Evolutionary conservation across 2,113 vertebrate species (phyloP).

Genomic region (Onychostruthus taczanowskii): DNA sequence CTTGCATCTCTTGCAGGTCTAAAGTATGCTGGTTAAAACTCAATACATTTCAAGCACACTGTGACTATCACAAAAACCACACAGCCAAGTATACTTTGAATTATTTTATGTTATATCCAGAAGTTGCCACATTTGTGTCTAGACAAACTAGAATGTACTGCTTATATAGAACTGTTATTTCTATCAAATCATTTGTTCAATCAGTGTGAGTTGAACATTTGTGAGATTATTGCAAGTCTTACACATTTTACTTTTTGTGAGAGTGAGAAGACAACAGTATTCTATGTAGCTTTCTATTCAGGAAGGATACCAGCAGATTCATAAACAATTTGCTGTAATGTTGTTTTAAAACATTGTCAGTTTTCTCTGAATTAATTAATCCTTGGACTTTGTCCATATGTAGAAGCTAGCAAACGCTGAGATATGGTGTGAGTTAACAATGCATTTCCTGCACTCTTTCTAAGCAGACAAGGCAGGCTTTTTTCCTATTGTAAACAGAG

Average conservation of each 20-base stretch:
- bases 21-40: conserved; percentile 40
- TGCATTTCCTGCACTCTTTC: not conserved
- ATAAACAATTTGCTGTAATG: conserved; percentile 41
- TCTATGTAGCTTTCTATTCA: conserved; percentile 53
- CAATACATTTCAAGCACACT: conserved; percentile 44
- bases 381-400: not conserved
- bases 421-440: not conserved
- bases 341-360: conserved; percentile 59
- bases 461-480: not conserved
- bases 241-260: conserved; percentile 32
- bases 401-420: not conserved
- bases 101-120: not conserved
- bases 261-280: conserved; percentile 16
- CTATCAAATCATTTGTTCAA: conserved; percentile 36
- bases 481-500: not conserved
- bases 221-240: conserved; percentile 27
- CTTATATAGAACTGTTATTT: conserved; percentile 30
- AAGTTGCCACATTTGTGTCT: not conserved
- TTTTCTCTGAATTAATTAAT: conserved; percentile 12
- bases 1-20: conserved; percentile 26
- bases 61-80: conserved; percentile 45
- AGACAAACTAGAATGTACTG: conserved; percentile 28
- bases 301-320: conserved; percentile 46
- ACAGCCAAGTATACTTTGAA: not conserved
- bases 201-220: not conserved